Evolutionary conservation across 37 sponge, comb jelly and placozoan genomes (phyloP).

Genomic region (Ianthella basta): DNA sequence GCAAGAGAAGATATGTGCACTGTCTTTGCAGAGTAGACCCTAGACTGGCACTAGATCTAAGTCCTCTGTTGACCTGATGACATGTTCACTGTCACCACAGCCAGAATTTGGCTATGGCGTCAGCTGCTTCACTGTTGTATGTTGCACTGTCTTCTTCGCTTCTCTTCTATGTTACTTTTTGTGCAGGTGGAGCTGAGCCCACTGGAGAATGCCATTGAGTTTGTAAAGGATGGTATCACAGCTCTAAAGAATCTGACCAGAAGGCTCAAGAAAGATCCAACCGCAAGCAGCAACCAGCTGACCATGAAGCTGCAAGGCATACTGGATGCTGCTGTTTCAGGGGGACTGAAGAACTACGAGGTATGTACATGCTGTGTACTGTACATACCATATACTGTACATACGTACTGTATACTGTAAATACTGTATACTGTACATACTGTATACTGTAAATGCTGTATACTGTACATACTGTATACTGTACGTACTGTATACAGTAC

Average conservation of each 20-base stretch:
- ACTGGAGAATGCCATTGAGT: conserved; percentile 80
- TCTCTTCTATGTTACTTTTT: neutral
- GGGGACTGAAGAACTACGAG: conserved; percentile 82
- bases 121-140: too few relatives aligned
- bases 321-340: conserved; percentile 87
- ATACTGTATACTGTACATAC: neutral
- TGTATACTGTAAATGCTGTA: too few relatives aligned
- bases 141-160: too few relatives aligned
- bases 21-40: neutral
- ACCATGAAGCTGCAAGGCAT: conserved; percentile 87
- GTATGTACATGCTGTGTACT: conserved; percentile 12
- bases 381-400: neutral
- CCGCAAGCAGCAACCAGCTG: conserved; percentile 72
- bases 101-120: too few relatives aligned
- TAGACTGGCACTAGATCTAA: too few relatives aligned
- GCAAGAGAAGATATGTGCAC: conserved; percentile 22
- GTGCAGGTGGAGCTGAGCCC: conserved; percentile 72
- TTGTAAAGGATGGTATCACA: conserved; percentile 62
- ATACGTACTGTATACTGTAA: neutral
- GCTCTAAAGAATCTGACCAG: conserved; percentile 57
- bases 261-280: conserved; percentile 43
- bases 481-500: too few relatives aligned
- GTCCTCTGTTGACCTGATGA: too few relatives aligned
- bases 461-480: too few relatives aligned
- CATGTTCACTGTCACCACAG: too few relatives aligned